Evolutionary conservation across 2,113 vertebrate species (phyloP).

Genomic region (Hiodon tergisus): DNA sequence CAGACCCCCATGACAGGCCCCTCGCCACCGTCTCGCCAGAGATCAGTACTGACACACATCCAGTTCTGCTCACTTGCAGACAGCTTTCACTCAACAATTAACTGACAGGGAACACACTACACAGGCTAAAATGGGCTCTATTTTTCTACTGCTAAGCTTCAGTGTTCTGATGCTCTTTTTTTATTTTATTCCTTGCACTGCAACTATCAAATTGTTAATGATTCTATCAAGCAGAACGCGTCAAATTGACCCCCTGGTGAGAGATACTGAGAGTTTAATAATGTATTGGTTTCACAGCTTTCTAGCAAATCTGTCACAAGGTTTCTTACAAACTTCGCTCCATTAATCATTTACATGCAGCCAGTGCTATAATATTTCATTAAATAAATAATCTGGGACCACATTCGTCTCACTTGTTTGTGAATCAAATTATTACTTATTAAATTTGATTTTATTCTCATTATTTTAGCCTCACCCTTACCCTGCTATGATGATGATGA

Average conservation of each 20-base stretch:
- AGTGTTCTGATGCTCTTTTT: constrained; percentile 35
- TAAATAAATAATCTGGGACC: constrained; percentile 58
- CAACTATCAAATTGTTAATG: constrained; percentile 50
- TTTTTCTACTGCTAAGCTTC: constrained; percentile 24
- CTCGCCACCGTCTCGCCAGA: constrained; percentile 28
- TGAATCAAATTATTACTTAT: constrained; percentile 63
- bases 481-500: constrained; percentile 37
- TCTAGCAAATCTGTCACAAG: constrained; percentile 37
- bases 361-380: constrained; percentile 58
- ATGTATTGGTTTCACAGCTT: constrained; percentile 43
- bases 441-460: constrained; percentile 55
- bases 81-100: constrained; percentile 40
- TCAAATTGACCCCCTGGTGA: constrained; percentile 34
- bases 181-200: constrained; percentile 28
- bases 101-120: constrained; percentile 34
- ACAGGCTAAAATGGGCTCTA: constrained; percentile 37
- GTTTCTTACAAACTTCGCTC: constrained; percentile 47
- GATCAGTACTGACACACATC: constrained; percentile 39
- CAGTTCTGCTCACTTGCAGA: constrained; percentile 48
- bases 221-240: constrained; percentile 49
- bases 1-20: constrained; percentile 11
- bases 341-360: constrained; percentile 59
- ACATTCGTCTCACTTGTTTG: constrained; percentile 59
- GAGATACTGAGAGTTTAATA: constrained; percentile 40
- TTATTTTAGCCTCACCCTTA: constrained; percentile 46